phyloP scores from a whole-genome alignment of 1,140 invertebrate species.

The Macrobrachium rosenbergii region DNA sequence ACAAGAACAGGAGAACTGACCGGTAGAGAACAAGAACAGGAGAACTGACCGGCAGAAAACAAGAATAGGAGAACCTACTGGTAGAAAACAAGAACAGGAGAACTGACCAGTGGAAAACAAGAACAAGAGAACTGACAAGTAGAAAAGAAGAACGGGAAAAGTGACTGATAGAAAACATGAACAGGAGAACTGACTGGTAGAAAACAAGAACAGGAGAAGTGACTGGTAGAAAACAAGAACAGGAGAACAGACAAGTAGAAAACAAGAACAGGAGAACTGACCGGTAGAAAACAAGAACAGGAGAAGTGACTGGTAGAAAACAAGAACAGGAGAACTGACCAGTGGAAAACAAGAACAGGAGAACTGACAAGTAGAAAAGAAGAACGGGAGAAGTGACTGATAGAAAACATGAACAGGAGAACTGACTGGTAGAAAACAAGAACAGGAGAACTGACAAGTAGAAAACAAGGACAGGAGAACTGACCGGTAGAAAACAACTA shows the following conservation, averaged over 20 bases:
- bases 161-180: neutral
- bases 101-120: neutral
- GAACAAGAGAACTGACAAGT: neutral
- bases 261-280: neutral
- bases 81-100: no score
- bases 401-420: neutral
- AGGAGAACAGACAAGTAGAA: neutral
- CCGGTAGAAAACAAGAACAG: neutral
- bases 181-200: neutral
- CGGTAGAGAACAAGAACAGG: neutral
- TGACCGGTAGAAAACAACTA: no score
- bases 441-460: no score
- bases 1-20: neutral
- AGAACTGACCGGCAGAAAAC: neutral
- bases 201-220: no score
- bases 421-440: neutral
- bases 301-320: neutral
- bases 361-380: neutral
- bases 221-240: neutral
- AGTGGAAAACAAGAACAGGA: neutral
- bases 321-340: neutral
- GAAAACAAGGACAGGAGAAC: neutral
- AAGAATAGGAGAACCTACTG: neutral
- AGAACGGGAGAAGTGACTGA: neutral
- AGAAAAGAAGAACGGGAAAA: neutral